Conservation (phyloP, 1,140 invertebrate species). For the Coptotermes formosanus region DNA sequence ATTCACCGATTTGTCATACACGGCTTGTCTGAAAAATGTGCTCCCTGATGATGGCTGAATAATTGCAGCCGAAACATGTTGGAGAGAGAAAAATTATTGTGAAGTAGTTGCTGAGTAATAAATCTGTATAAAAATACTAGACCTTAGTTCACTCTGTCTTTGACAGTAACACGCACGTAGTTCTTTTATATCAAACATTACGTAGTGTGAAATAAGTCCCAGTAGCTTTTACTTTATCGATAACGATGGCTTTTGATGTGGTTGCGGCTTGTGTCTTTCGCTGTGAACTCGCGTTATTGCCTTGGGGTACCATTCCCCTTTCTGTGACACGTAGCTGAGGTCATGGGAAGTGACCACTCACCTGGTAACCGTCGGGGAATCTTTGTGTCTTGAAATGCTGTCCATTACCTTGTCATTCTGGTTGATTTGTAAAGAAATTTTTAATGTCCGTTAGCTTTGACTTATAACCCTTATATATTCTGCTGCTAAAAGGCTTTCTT, state of each 20-base stretch:
- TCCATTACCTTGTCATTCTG: background rate
- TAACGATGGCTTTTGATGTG: background rate
- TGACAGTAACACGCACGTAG: too few relatives aligned
- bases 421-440: background rate
- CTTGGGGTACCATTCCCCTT: background rate
- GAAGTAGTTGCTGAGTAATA: too few relatives aligned
- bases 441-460: background rate
- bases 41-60: too few relatives aligned
- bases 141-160: too few relatives aligned
- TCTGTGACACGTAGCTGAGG: background rate
- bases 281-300: background rate
- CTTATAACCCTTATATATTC: background rate
- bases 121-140: too few relatives aligned
- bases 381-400: background rate
- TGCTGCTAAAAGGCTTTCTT: background rate
- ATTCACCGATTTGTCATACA: too few relatives aligned
- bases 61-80: too few relatives aligned
- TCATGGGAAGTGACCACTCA: slow-evolving; percentile 8
- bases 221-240: background rate
- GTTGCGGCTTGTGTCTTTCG: background rate
- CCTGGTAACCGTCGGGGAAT: background rate
- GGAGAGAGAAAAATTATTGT: too few relatives aligned
- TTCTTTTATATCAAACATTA: background rate
- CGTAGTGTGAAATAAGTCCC: background rate
- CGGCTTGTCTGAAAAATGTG: too few relatives aligned